phyloP scores from a whole-genome alignment of 2,113 vertebrate species.

The Tyrannus savana region DNA sequence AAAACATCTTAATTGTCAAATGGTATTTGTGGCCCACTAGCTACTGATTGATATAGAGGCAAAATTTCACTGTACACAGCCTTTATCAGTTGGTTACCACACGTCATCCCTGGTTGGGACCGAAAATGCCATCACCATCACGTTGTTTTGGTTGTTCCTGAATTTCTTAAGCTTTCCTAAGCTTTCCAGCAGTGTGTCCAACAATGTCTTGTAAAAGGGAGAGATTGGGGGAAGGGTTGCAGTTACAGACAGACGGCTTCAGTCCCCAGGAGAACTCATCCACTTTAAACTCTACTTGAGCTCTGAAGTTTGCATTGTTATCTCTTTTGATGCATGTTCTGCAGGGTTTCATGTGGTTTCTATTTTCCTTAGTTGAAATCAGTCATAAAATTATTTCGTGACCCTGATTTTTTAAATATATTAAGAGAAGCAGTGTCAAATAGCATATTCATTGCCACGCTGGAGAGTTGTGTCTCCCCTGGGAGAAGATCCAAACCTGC shows the following conservation, averaged over 20 bases:
- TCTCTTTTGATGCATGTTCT: not conserved
- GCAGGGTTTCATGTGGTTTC: not conserved
- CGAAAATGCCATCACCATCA: not conserved
- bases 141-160: not conserved
- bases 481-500: not conserved
- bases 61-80: not conserved
- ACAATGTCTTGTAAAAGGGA: not conserved
- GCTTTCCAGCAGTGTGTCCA: not conserved
- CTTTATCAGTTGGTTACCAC: not conserved
- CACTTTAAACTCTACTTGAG: not conserved
- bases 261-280: accelerated
- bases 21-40: not conserved
- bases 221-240: not conserved
- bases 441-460: accelerated
- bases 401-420: accelerated
- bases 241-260: not conserved
- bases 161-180: not conserved
- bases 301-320: not conserved
- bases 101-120: not conserved
- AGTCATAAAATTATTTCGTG: not conserved
- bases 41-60: accelerated
- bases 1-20: not conserved
- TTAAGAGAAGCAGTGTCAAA: not conserved
- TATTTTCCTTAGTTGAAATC: accelerated
- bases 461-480: not conserved